Evolutionary conservation across 1,140 invertebrate genomes (phyloP).

Genomic region (Leguminivora glycinivorella): DNA sequence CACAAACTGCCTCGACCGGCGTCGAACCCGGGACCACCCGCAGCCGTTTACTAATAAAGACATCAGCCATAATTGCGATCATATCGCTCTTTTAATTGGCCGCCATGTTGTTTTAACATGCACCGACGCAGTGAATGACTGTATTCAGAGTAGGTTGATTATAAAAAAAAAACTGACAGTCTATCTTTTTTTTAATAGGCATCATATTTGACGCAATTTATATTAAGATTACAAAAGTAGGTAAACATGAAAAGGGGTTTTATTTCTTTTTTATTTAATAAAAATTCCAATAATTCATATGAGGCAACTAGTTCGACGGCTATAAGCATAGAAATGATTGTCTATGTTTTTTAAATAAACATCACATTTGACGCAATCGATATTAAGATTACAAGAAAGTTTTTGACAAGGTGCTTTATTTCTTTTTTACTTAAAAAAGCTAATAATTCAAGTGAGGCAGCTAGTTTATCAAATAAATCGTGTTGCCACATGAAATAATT

Average conservation of each 20-base stretch:
- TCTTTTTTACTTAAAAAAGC: neutral
- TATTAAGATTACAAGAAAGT: too few relatives aligned
- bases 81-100: constrained; percentile 18
- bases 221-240: too few relatives aligned
- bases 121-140: neutral
- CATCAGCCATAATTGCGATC: constrained; percentile 24
- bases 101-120: constrained; percentile 18
- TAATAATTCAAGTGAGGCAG: constrained; percentile 15
- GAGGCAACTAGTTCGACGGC: constrained; percentile 19
- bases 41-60: constrained; percentile 11
- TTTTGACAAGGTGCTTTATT: neutral
- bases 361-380: neutral
- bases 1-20: constrained; percentile 2
- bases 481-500: constrained; percentile 26
- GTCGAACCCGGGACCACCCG: constrained; percentile 22
- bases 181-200: neutral
- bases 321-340: neutral
- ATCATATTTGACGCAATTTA: too few relatives aligned
- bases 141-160: neutral
- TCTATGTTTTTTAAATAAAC: neutral
- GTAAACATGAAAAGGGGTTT: too few relatives aligned
- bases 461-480: constrained; percentile 22
- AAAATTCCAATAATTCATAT: neutral
- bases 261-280: constrained; percentile 12
- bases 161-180: neutral